phyloP scores from a whole-genome alignment of 2,888 invertebrate genomes.

The Achlya flavicornis region DNA sequence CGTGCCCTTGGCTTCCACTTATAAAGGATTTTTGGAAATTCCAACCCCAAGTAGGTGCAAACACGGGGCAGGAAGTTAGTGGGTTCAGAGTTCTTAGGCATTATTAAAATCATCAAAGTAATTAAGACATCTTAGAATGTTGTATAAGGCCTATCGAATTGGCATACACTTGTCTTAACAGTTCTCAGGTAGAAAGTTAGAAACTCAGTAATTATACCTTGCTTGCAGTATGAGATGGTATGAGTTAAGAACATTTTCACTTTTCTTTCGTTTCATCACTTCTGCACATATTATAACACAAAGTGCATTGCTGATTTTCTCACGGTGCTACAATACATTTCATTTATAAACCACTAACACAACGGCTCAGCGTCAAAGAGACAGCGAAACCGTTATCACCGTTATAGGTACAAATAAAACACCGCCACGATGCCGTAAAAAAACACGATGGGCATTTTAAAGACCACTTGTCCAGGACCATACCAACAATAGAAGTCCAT shows the following conservation, averaged over 20 bases:
- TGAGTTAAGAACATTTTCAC: conserved; percentile 44
- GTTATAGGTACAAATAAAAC: neutral
- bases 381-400: neutral
- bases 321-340: conserved; percentile 40
- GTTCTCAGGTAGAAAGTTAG: conserved; percentile 11
- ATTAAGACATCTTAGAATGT: neutral
- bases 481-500: no score
- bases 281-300: conserved; percentile 38
- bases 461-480: no score
- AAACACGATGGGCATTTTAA: no score
- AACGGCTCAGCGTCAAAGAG: neutral
- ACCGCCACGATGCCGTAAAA: no score
- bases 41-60: no score
- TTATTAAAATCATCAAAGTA: conserved; percentile 1
- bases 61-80: no score
- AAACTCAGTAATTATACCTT: conserved; percentile 31
- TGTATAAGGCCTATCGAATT: neutral
- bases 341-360: conserved; percentile 1
- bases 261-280: conserved; percentile 52
- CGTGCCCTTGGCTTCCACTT: no score
- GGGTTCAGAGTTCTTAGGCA: neutral
- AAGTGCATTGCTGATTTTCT: conserved; percentile 40
- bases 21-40: no score
- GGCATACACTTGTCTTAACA: neutral
- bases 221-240: conserved; percentile 16